phyloP scores from a whole-genome alignment of 2,888 invertebrate genomes.

The Thalpophila matura region DNA sequence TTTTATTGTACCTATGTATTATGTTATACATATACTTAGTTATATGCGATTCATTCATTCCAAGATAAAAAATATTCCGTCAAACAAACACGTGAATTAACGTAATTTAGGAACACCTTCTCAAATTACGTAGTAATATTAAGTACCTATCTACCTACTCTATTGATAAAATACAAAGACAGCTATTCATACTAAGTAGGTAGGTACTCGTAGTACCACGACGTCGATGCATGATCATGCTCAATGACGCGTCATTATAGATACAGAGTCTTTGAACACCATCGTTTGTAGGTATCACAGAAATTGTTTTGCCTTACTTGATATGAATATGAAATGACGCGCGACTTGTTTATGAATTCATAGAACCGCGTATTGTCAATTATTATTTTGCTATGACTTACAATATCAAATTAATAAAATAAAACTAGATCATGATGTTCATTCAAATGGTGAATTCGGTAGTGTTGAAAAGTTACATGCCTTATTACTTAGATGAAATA shows the following conservation, averaged over 20 bases:
- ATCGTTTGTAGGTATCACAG: slow-evolving; percentile 16
- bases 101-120: neutral
- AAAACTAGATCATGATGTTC: neutral
- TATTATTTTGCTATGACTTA: neutral
- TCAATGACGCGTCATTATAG: slow-evolving; percentile 13
- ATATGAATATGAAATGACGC: slow-evolving; percentile 16
- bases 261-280: slow-evolving; percentile 22
- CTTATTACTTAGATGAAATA: too few species aligned
- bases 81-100: slow-evolving; percentile 4
- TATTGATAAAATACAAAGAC: slow-evolving; percentile 15
- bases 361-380: slow-evolving; percentile 10
- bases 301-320: slow-evolving; percentile 29
- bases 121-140: neutral
- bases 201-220: slow-evolving; percentile 26
- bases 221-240: slow-evolving; percentile 44
- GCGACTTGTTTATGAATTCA: slow-evolving; percentile 7
- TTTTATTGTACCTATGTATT: too few species aligned
- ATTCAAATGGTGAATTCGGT: neutral
- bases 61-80: neutral
- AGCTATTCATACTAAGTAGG: slow-evolving; percentile 4
- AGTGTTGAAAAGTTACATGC: neutral
- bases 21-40: too few species aligned
- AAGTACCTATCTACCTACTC: too few species aligned
- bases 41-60: too few species aligned
- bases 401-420: neutral